Percentiles rank a stretch among this genome's conserved stretches.
Conservation (phyloP, 2,888 invertebrate species). For the Norana najaformis region DNA sequence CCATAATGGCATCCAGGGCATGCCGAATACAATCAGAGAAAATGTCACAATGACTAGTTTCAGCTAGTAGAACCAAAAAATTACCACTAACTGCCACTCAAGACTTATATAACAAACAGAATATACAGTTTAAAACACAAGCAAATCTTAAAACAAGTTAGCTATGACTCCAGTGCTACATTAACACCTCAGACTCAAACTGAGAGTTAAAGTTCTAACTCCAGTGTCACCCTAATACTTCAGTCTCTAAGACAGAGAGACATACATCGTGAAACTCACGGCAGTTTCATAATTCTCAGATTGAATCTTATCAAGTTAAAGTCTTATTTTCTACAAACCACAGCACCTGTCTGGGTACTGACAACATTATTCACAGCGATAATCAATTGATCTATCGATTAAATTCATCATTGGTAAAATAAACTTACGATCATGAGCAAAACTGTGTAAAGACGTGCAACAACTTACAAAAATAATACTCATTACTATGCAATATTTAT, state of each 20-base stretch:
- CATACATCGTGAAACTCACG: background rate
- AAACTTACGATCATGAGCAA: background rate
- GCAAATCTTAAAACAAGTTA: background rate
- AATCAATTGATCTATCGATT: no score
- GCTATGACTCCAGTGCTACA: background rate
- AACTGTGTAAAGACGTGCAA: background rate
- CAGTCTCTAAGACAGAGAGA: background rate
- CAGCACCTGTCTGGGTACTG: background rate
- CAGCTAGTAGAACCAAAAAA: background rate
- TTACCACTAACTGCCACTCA: background rate
- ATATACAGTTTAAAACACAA: background rate
- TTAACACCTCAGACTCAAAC: background rate
- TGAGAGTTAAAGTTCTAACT: background rate
- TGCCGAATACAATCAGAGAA: background rate
- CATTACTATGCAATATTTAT: background rate
- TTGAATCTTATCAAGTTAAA: background rate
- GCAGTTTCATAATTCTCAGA: background rate
- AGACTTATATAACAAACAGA: background rate
- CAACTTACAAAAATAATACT: no score
- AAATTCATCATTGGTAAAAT: no score
- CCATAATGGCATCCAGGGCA: background rate
- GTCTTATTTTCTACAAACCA: background rate
- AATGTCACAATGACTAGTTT: conserved; percentile 13
- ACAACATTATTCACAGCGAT: background rate
- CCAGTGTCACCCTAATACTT: background rate